phyloP scores from a whole-genome alignment of 92 coral and sea anemone genomes.

The Palythoa caribaeorum region DNA sequence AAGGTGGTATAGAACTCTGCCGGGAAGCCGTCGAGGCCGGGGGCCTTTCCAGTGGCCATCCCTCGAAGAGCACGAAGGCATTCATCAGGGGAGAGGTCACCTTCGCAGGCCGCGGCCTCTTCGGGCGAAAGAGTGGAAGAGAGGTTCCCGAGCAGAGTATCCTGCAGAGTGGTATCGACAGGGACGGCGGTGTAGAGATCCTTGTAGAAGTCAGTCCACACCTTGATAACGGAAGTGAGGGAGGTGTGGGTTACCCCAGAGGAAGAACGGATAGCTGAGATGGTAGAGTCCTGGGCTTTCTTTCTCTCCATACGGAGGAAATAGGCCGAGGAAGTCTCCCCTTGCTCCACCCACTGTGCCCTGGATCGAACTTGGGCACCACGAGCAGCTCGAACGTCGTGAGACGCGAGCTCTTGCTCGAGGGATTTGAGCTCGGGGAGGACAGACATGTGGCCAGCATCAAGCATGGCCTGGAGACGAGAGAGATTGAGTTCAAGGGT shows the following conservation, averaged over 20 bases:
- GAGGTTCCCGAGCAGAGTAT: neutral
- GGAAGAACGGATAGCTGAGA: conserved; percentile 7
- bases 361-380: conserved; percentile 26
- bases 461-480: neutral
- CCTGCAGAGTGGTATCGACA: neutral
- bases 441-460: conserved; percentile 31
- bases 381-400: neutral
- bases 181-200: conserved; percentile 19
- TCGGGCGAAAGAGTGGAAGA: neutral
- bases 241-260: neutral
- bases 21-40: conserved; percentile 54
- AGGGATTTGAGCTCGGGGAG: conserved; percentile 16
- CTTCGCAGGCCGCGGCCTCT: conserved; percentile 40
- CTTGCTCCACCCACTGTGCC: conserved; percentile 34
- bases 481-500: neutral
- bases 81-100: conserved; percentile 38
- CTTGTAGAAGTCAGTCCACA: conserved; percentile 21
- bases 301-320: conserved; percentile 26
- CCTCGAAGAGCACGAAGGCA: conserved; percentile 26
- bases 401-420: conserved; percentile 19
- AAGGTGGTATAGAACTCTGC: conserved; percentile 50
- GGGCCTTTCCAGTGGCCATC: conserved; percentile 46
- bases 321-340: conserved; percentile 29
- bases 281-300: neutral
- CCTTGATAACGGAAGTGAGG: neutral